A percentile compares a stretch with the other conserved stretches of the same genome.
These are phyloP conservation scores for Gasterosteus nipponicus DNA, from an alignment of 2,113 vertebrate genomes.

Conservation along the genomic window DNA sequence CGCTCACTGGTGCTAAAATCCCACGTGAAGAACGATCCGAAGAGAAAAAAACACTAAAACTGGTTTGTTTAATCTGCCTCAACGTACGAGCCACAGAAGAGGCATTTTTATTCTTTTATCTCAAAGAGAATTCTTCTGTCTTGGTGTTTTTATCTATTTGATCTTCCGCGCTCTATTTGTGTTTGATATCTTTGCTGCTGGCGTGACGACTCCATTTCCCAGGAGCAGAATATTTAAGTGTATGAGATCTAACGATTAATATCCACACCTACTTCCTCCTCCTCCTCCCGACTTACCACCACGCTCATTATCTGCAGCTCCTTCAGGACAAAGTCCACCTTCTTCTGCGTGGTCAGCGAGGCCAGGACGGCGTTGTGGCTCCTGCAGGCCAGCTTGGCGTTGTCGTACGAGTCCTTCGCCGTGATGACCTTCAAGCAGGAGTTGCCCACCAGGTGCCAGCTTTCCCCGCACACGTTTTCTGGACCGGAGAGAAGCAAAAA, in stretches of 20 bases:
- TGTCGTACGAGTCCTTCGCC: conserved; percentile 92
- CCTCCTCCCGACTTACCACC: conserved; percentile 82
- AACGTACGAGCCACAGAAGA: neutral
- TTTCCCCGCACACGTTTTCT: conserved; percentile 95
- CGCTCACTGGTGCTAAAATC: conserved; percentile 38
- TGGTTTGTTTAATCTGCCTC: neutral
- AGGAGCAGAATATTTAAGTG: neutral
- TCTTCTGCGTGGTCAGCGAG: conserved; percentile 94
- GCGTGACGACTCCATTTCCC: conserved; percentile 13
- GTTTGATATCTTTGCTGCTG: neutral
- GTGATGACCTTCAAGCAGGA: conserved; percentile 92
- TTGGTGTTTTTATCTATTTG: neutral
- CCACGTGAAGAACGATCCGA: neutral
- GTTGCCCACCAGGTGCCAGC: conserved; percentile 96
- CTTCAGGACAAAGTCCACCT: conserved; percentile 96
- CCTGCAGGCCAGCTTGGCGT: conserved; percentile 92
- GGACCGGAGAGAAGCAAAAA: neutral
- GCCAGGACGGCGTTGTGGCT: conserved; percentile 89
- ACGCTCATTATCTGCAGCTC: conserved; percentile 91
- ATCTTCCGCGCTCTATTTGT: neutral
- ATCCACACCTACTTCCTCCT: neutral
- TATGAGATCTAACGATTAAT: conserved; percentile 10
- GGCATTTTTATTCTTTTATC: neutral
- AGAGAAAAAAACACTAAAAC: neutral
- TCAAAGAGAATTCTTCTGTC: neutral